Evolutionary conservation across 1,140 invertebrate species (phyloP), one percentile per base, ranked within the genome.

Genomic region (Hormaphis cornu): DNA sequence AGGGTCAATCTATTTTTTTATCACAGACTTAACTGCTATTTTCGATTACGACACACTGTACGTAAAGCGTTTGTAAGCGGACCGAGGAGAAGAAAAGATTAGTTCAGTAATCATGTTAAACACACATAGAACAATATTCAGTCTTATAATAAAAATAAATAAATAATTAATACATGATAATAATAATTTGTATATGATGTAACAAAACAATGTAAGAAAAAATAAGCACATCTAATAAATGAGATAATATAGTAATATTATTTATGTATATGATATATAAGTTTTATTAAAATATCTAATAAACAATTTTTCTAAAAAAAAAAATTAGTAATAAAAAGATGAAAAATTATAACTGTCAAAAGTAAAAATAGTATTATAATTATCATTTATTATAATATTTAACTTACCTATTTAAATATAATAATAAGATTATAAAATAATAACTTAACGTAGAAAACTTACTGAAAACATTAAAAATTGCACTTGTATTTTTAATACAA

Each of bases 81-180:
- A 48, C 48, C 30, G 8, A 33, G 33, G 44, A 48, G 26, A 50
- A 66, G 42, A 46, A 63, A 61, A 61, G 24, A 12, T 9, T 26
- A 28, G 6, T 48, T 26, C 28, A 66, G 48, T 30, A 66, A 66
- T 66, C 48, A 48, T 63, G 59, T 66, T 66, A 46, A 24, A 33
- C 59, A 66, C 46, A 48, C 59, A 48, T 66, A 66, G 59, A 66
- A 66, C 59, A 66, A 66, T 66, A 66, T 66, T 66, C 59, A 66
- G 59, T 66, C 59, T 66, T 66, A 48, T 66, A 66, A 66, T 66
- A 66, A 66, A 66, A 66, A 66, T 66, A 66, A 66, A 61, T 61
- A 61, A 61, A 66, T 66, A 66, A 66, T 66, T 48, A 66, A 46
- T 66, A 66, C 59, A 66, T 66, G 59, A 66, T 66, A 66, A 48